Evolutionary conservation across 2,888 invertebrate genomes (phyloP).

Genomic region (Hyposoter didymator): DNA sequence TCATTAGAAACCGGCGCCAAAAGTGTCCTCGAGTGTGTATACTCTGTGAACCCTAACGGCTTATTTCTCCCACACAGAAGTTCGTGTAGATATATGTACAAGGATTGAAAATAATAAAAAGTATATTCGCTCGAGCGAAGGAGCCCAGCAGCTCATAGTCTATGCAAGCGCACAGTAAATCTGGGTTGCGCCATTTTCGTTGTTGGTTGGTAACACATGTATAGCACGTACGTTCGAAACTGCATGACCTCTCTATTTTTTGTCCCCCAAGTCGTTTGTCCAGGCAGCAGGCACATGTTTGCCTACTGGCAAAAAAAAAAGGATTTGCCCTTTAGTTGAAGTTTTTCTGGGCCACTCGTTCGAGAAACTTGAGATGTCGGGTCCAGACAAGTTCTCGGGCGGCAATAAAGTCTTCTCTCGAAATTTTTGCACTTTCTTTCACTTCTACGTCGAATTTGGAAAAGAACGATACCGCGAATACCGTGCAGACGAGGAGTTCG

Average conservation of each 20-base stretch:
- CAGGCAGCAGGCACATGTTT: conserved; percentile 22
- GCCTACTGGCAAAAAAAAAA: neutral
- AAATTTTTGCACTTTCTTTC: conserved; percentile 17
- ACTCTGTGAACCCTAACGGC: conserved; percentile 34
- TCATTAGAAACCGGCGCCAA: conserved; percentile 59
- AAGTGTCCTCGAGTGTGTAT: conserved; percentile 46
- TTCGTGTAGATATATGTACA: neutral
- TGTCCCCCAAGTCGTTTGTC: neutral
- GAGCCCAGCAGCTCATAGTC: neutral
- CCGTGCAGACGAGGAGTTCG: neutral
- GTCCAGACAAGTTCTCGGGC: conserved; percentile 3
- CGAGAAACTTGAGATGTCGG: conserved; percentile 18
- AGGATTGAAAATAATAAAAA: neutral
- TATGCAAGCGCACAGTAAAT: conserved; percentile 9
- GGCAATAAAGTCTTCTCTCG: conserved; percentile 22
- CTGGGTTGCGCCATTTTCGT: conserved; percentile 8
- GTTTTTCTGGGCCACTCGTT: conserved; percentile 2
- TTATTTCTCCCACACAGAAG: conserved; percentile 48
- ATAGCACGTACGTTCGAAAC: neutral
- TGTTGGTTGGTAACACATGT: conserved; percentile 1
- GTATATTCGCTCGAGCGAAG: neutral
- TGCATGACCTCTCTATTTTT: neutral
- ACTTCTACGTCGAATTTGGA: conserved; percentile 5
- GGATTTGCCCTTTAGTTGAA: neutral
- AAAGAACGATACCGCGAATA: conserved; percentile 37